Base-by-base conservation (phyloP, 2,797 vertebrate species). In the Acipenser transmontanus region DNA sequence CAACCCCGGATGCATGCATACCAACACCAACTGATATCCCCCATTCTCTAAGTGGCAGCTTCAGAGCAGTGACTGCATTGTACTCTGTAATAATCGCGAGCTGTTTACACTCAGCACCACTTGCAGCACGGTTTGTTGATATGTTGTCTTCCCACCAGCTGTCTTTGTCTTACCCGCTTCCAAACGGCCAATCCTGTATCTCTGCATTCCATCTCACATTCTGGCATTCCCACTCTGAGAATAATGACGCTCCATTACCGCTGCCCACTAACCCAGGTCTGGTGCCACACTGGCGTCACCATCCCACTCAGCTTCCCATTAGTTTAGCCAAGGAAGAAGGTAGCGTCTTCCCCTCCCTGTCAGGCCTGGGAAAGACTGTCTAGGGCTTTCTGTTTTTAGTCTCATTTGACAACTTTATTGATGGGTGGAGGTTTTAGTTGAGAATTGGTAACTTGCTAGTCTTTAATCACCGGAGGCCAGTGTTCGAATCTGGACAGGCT, bases 91-190 rank as follows among this genome's bases (percentile, higher is more conserved):
- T 57, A 13, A 13, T 13, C 11, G n/a, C n/a, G 1, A 7, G 54
- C 12, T 13, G 9, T 57, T 13, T 7, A 7, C 54, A 34, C 54
- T 57, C 54, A 7, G 54, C 54, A 57, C 3, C 12, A 57, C 54
- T 14, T 6, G 4, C 12, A 57, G 14, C 54, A 57, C 54, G 12
- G 11, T 57, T 13, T 57, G 54, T 57, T 57, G 12, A 57, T 13
- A 57, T 57, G 14, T 57, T n/a, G 54, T 57, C 54, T 57, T 57
- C 54, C 54, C 54, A 57, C 54, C 12, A 11, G 14, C 54, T 57
- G 12, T 57, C 10, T n/a, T 52, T 57, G 54, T 7, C 12, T 11
- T 13, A 13, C 11, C 54, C 54, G 12, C 54, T 57, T 57, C 54
- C 54, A 57, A 57, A 57, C 12, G 54, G 2, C 34, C 34, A 34